Conservation (phyloP, 2,113 vertebrate genomes). For the Amblyopsis rosae region DNA sequence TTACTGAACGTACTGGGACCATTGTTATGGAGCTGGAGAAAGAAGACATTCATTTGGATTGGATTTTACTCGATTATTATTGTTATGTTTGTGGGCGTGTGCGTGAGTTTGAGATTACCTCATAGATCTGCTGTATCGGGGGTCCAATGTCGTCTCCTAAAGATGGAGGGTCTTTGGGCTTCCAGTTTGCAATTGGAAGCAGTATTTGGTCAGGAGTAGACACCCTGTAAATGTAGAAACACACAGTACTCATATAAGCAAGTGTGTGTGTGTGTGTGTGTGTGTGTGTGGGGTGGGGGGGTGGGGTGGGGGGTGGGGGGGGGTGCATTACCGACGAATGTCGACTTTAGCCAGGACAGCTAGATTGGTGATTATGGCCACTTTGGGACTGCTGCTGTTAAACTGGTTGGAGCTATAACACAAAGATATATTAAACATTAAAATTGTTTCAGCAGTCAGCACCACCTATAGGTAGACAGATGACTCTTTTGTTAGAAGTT, state of each 20-base stretch:
- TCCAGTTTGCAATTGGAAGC: conserved; percentile 93
- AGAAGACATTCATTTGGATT: neutral
- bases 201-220: conserved; percentile 91
- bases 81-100: neutral
- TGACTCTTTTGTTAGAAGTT: too few relatives aligned
- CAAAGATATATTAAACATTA: conserved; percentile 9
- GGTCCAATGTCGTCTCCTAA: conserved; percentile 93
- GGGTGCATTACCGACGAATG: conserved; percentile 85
- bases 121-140: conserved; percentile 89
- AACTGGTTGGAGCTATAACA: conserved; percentile 90
- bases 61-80: neutral
- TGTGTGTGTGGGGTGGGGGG: neutral
- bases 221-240: conserved; percentile 71
- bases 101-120: conserved; percentile 73
- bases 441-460: neutral
- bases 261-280: neutral
- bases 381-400: conserved; percentile 82
- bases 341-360: conserved; percentile 88
- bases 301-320: neutral
- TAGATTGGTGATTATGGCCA: conserved; percentile 83
- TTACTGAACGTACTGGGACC: conserved; percentile 95
- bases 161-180: conserved; percentile 80
- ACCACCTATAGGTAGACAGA: neutral
- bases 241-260: neutral
- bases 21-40: conserved; percentile 85